A percentile compares a stretch with the other conserved stretches of the same genome.
Evolutionary conservation across 2,888 invertebrate species (phyloP).

Genomic region (Drosophila phalerata): DNA sequence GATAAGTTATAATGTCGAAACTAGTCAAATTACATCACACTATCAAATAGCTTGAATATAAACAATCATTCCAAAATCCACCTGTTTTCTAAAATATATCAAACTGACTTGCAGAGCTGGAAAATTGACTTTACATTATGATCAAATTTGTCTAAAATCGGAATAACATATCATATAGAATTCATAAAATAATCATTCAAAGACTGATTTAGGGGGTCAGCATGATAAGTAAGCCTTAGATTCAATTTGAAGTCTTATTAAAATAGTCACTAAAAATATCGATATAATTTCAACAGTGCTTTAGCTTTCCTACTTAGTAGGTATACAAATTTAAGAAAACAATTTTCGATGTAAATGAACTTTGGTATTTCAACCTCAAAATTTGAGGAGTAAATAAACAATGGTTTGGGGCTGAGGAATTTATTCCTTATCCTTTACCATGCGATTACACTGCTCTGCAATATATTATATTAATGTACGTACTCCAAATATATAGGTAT

Average conservation of each 20-base stretch:
- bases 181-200: not conserved
- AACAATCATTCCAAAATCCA: too few species aligned
- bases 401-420: conserved; percentile 9
- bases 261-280: not conserved
- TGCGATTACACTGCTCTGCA: conserved; percentile 8
- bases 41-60: too few species aligned
- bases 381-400: not conserved
- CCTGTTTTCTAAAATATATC: too few species aligned
- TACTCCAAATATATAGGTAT: not conserved
- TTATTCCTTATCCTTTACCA: conserved; percentile 7
- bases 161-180: not conserved
- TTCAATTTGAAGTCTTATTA: not conserved
- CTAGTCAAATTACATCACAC: too few species aligned
- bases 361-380: conserved; percentile 3
- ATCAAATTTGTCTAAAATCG: too few species aligned
- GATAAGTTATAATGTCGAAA: too few species aligned
- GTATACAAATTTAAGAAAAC: not conserved
- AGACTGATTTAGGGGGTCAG: not conserved
- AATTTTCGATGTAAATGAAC: not conserved
- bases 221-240: not conserved
- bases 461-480: conserved; percentile 1
- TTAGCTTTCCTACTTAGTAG: too few species aligned
- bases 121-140: too few species aligned
- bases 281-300: not conserved
- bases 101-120: too few species aligned